Percentiles rank a stretch among this genome's conserved stretches.
phyloP scores from a whole-genome alignment of 2,888 invertebrate genomes.

The Tetramorium bicarinatum region DNA sequence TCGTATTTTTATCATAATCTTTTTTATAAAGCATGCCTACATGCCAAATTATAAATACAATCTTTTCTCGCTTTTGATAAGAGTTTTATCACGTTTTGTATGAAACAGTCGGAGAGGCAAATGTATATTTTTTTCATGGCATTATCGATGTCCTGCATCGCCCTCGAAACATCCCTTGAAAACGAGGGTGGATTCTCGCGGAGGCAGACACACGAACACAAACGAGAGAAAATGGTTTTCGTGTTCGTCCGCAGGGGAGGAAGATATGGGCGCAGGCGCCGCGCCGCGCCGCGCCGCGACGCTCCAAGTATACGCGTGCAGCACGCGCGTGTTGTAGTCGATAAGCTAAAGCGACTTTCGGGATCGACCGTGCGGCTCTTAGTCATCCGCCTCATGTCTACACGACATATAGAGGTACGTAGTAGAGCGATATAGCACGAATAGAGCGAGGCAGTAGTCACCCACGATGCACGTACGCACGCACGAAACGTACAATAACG shows the following conservation, averaged over 20 bases:
- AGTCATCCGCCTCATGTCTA: conserved; percentile 66
- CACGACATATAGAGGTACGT: conserved; percentile 51
- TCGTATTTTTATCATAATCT: not conserved
- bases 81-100: not conserved
- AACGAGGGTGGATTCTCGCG: conserved; percentile 31
- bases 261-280: conserved; percentile 74
- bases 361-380: conserved; percentile 69
- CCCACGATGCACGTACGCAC: conserved; percentile 41
- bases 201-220: not conserved
- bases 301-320: conserved; percentile 47
- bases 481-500: conserved; percentile 26
- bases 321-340: conserved; percentile 67
- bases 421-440: conserved; percentile 52
- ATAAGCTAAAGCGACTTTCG: conserved; percentile 68
- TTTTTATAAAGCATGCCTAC: not conserved
- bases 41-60: not conserved
- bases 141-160: conserved; percentile 31
- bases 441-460: conserved; percentile 26
- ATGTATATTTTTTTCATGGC: not conserved
- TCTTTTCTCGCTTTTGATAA: not conserved
- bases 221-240: conserved; percentile 35
- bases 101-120: not conserved
- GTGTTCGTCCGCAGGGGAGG: conserved; percentile 37
- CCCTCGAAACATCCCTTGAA: conserved; percentile 10
- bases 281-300: not conserved